Conservation (phyloP, 2,888 invertebrate genomes). For the Globia sparganii region DNA sequence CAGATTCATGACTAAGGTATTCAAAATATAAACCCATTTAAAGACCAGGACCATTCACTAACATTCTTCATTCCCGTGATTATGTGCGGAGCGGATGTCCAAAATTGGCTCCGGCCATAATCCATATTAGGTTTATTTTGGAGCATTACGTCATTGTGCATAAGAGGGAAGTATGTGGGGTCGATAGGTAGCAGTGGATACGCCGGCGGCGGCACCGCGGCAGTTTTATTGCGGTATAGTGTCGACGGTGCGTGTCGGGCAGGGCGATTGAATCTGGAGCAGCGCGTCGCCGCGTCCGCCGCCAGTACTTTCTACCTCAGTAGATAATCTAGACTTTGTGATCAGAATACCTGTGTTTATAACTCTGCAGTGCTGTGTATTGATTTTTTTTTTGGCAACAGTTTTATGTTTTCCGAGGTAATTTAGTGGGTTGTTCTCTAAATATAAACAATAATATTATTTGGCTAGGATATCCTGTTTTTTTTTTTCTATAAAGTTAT, state of each 20-base stretch:
- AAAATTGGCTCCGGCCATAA: slow-evolving; percentile 75
- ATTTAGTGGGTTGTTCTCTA: slow-evolving; percentile 9
- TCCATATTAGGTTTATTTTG: slow-evolving; percentile 89
- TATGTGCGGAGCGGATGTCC: slow-evolving; percentile 76
- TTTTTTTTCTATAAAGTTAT: neutral
- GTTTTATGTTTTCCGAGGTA: slow-evolving; percentile 35
- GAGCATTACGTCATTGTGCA: slow-evolving; percentile 89
- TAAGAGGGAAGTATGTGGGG: slow-evolving; percentile 73
- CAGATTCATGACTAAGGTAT: slow-evolving; percentile 47
- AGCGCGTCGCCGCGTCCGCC: slow-evolving; percentile 47
- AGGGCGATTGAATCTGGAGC: slow-evolving; percentile 71
- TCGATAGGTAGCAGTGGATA: slow-evolving; percentile 68
- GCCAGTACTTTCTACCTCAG: slow-evolving; percentile 68
- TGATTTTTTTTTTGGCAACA: slow-evolving; percentile 36
- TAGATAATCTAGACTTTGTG: slow-evolving; percentile 62
- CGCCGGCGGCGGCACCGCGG: slow-evolving; percentile 72
- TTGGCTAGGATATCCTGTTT: neutral
- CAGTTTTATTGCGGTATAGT: slow-evolving; percentile 69
- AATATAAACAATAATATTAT: slow-evolving; percentile 16
- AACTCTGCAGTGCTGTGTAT: slow-evolving; percentile 70
- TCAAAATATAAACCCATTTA: slow-evolving; percentile 48
- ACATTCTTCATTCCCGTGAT: slow-evolving; percentile 38
- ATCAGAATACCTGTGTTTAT: slow-evolving; percentile 62
- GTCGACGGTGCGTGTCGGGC: slow-evolving; percentile 56
- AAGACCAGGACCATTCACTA: slow-evolving; percentile 18